These are phyloP conservation scores for Drosophila lutescens DNA, from an alignment of 2,888 invertebrate genomes.

Conservation along the genomic window DNA sequence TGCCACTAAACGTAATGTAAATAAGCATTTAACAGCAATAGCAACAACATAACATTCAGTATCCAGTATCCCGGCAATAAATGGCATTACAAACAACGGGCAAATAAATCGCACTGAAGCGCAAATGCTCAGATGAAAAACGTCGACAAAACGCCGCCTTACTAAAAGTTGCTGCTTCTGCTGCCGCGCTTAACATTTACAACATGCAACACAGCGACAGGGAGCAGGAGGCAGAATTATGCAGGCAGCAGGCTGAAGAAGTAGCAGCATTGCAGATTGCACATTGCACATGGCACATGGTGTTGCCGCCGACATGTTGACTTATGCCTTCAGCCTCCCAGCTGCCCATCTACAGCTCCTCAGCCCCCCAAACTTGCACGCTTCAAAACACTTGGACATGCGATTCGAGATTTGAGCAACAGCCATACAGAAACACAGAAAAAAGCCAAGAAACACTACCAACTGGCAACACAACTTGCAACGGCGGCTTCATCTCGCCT, in stretches of 20 bases:
- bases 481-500: constrained; percentile 12
- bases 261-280: constrained; percentile 15
- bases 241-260: constrained; percentile 52
- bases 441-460: neutral
- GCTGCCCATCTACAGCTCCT: neutral
- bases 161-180: constrained; percentile 50
- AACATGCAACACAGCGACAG: constrained; percentile 73
- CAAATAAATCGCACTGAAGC: constrained; percentile 80
- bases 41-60: constrained; percentile 28
- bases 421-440: neutral
- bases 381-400: constrained; percentile 68
- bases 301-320: constrained; percentile 66
- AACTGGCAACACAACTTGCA: constrained; percentile 1
- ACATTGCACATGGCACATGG: constrained; percentile 56
- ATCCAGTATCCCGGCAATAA: constrained; percentile 62
- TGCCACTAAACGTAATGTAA: constrained; percentile 82
- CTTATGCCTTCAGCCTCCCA: constrained; percentile 57
- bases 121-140: constrained; percentile 68
- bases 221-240: constrained; percentile 61
- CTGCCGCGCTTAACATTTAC: constrained; percentile 75
- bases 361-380: constrained; percentile 36
- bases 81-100: constrained; percentile 78
- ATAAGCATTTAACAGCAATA: constrained; percentile 77
- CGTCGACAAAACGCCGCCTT: constrained; percentile 43
- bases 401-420: constrained; percentile 50